Evolutionary conservation across 2,797 vertebrate genomes (phyloP), one percentile per base, ranked within the genome.

Genomic region (Perodicticus potto): DNA sequence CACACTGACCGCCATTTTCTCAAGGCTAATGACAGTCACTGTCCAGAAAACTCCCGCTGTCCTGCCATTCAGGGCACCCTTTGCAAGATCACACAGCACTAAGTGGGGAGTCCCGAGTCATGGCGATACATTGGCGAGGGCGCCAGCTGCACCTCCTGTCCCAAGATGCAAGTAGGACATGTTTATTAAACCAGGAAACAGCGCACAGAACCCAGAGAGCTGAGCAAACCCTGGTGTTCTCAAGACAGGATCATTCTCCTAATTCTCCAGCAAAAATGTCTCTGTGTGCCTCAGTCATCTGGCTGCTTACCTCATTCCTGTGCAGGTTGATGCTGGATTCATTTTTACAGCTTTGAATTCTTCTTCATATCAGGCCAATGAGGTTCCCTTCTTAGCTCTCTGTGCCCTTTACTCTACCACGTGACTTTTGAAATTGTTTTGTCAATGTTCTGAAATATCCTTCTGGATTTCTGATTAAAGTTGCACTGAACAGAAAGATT

Each of bases 391-490:
- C 61, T 87, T 53, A 32, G 32, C 13, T 73, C 17, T 85, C 11
- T 89, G 32, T 70, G 37, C 17, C 34, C 34, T 89, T 86, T 32
- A 77, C 59, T 96, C n/a, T 45, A 29, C 43, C 37, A 23, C 25
- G 43, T 80, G 59, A 78, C 45, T 94, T 94, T 32, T 8, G 29
- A 32, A 53, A 90, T 70, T 22, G 2, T 82, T 93, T 81, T 88
- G 73, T 80, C 88, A 72, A 12, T 92, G 76, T 92, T 86, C 89
- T 94, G n/a, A 81, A 90, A 43, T 73, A 80, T 13, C n/a, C 70
- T 32, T 34, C 45, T 40, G 34, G 57, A 40, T 89, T 72, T 88
- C 55, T 81, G 22, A 91, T 73, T 89, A 83, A 57, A 95, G 80
- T 22, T 45, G 37, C 45, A 37, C 37, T 9, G 17, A 72, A 78